phyloP scores from a whole-genome alignment of 2,888 invertebrate species.

The Nezara viridula region DNA sequence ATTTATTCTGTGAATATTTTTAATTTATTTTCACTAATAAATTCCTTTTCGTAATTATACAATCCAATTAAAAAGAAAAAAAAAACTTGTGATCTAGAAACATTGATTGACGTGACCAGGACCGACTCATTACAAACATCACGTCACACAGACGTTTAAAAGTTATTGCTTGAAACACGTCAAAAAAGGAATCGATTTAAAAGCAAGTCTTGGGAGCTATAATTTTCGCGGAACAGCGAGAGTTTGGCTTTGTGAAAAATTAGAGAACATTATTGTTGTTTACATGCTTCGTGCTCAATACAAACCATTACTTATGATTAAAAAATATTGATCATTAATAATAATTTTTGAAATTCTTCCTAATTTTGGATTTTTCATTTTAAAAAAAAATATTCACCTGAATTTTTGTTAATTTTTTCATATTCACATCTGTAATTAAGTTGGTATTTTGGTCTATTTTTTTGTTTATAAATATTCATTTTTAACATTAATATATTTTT shows the following conservation, averaged over 20 bases:
- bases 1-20: neutral
- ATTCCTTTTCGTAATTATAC: neutral
- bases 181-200: neutral
- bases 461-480: no score
- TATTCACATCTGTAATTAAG: no score
- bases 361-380: no score
- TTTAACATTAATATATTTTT: no score
- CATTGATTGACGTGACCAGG: neutral
- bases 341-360: neutral
- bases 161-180: slow-evolving; percentile 18
- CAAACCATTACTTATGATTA: neutral
- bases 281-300: neutral
- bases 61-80: neutral
- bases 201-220: neutral
- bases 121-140: neutral
- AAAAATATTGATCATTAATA: neutral
- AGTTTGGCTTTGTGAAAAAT: neutral
- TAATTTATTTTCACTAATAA: neutral
- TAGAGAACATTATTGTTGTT: neutral
- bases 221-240: neutral
- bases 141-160: neutral
- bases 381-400: no score
- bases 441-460: no score
- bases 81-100: neutral
- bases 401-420: no score